Percentiles rank a stretch among this genome's conserved stretches.
phyloP scores from a whole-genome alignment of 2,888 invertebrate species.

The Crematogaster levior region DNA sequence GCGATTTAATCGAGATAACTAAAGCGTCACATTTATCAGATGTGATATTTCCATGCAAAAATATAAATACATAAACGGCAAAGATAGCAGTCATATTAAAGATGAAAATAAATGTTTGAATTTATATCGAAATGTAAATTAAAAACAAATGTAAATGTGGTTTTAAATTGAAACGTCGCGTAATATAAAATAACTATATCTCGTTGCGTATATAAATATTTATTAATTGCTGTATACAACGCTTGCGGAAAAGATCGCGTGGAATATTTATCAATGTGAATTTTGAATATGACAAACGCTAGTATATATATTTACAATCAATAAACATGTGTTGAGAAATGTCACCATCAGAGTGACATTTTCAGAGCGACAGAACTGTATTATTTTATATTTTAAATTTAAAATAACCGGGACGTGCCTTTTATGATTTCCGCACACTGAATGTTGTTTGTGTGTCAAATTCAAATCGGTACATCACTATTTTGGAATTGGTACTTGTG shows the following conservation, averaged over 20 bases:
- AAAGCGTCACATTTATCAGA: background rate
- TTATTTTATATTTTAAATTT: no score
- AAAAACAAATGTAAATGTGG: background rate
- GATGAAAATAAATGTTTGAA: conserved; percentile 13
- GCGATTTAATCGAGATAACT: conserved; percentile 6
- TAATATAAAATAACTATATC: background rate
- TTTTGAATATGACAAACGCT: background rate
- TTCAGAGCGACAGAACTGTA: no score
- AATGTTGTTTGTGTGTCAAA: background rate
- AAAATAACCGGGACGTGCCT: no score
- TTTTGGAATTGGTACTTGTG: background rate
- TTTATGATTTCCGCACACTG: background rate
- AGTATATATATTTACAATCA: background rate
- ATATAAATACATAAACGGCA: background rate
- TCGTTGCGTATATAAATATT: background rate
- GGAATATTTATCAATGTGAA: background rate
- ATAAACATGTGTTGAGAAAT: background rate
- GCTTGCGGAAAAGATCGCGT: background rate
- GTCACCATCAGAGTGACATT: background rate
- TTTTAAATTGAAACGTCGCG: conserved; percentile 3
- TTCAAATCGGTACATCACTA: background rate
- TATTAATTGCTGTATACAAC: background rate
- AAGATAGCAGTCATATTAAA: background rate
- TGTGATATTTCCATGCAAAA: background rate
- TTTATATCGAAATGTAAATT: conserved; percentile 11